Evolutionary conservation across 2,113 vertebrate species (phyloP), one percentile per base, ranked within the genome.

Genomic region (Sula dactylatra): DNA sequence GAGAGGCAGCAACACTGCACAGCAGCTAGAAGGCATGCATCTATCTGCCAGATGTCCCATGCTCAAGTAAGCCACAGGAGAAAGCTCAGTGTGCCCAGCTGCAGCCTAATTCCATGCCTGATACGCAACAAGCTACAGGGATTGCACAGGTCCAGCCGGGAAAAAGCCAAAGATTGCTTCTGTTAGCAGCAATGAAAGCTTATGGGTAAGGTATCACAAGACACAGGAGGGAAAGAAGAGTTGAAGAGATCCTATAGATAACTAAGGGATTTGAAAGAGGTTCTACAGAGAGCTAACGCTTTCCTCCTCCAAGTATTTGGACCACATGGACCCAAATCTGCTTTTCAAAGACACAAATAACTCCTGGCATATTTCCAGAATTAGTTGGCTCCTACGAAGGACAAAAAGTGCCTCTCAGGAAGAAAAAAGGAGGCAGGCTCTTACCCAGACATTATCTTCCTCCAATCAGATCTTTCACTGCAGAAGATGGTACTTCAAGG

Each of bases 21-120:
- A 54, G 31, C 40, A 22, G n/a, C 4, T 32, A 45, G 13, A 16
- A 31, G 17, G 50, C 32, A 3, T 0, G 0, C 4, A 11, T 10
- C 12, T 29, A 6, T 65, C 62, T 66, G 56, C 22, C 56, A 77
- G 62, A 44, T 26, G 38, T 70, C 34, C 42, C 10, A 15, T 4
- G 8, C 21, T 78, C 21, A 27, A 50, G 24, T 7, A 34, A 55
- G 19, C 40, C 52, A 32, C 11, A 6, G 0, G 1, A 62, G 27
- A 55, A 45, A 56, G 25, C 17, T 62, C 34, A 17, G 29, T 3
- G 14, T 40, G 10, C 10, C 36, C 72, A 73, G 47, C 34, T 74
- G 21, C 49, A 58, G 32, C 34, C 36, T 56, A 24, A 66, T 44
- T 19, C 47, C 45, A 16, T 15, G 15, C 32, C 18, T 11, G 38